A percentile compares a stretch with the other conserved stretches of the same genome.
phyloP scores from a whole-genome alignment of 2,113 vertebrate species.

The Cyanoliseus patagonus region DNA sequence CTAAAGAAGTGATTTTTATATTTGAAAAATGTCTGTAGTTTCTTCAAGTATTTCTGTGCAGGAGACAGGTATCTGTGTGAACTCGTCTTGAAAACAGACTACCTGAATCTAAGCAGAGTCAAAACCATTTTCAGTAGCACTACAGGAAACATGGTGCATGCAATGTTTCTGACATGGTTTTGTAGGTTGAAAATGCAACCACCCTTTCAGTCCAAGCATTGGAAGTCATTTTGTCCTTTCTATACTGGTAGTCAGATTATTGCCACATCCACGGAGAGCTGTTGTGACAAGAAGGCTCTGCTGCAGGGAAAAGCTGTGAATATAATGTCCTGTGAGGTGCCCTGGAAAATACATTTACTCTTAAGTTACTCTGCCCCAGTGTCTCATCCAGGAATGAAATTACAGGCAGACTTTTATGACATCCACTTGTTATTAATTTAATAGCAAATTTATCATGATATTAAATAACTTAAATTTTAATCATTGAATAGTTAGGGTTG shows the following conservation, averaged over 20 bases:
- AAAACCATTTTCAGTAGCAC: background rate
- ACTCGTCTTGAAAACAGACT: background rate
- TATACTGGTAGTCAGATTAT: background rate
- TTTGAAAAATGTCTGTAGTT: background rate
- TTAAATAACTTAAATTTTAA: background rate
- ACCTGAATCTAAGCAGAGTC: background rate
- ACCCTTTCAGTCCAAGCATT: background rate
- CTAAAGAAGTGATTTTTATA: background rate
- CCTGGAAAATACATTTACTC: background rate
- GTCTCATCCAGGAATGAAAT: background rate
- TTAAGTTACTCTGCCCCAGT: background rate
- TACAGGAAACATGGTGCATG: background rate
- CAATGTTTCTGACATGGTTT: background rate
- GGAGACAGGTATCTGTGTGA: background rate
- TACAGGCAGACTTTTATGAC: background rate
- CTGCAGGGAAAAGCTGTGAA: background rate
- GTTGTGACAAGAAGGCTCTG: background rate
- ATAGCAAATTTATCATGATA: background rate
- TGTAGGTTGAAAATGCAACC: background rate
- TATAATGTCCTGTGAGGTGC: background rate
- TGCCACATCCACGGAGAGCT: background rate
- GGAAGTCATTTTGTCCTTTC: background rate
- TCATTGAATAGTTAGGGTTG: background rate
- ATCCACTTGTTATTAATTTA: background rate
- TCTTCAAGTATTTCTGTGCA: background rate